phyloP scores from a whole-genome alignment of 2,113 vertebrate species.

The Ifrita kowaldi region DNA sequence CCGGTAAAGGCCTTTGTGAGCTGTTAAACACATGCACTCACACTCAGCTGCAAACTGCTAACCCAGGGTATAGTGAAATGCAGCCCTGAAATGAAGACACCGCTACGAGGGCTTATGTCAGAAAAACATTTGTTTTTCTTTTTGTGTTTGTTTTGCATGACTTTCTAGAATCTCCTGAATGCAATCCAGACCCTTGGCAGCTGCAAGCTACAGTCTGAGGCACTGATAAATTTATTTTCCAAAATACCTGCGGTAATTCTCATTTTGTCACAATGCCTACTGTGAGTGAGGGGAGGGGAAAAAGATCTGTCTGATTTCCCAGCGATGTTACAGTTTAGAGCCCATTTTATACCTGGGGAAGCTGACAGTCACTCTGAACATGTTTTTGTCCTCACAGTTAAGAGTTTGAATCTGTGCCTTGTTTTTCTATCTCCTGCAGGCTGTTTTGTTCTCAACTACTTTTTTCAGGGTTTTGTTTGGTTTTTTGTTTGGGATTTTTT shows the following conservation, averaged over 20 bases:
- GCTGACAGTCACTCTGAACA: slow-evolving; percentile 41
- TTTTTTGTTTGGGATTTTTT: not conserved
- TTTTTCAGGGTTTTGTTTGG: not conserved
- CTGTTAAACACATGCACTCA: not conserved
- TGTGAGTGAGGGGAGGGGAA: not conserved
- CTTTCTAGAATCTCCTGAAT: not conserved
- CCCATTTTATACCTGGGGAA: slow-evolving; percentile 33
- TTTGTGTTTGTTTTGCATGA: not conserved
- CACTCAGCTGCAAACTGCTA: not conserved
- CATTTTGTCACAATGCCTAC: not conserved
- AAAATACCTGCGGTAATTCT: not conserved
- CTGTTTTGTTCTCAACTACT: not conserved
- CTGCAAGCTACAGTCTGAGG: not conserved
- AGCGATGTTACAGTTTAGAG: not conserved
- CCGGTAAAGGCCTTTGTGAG: not conserved
- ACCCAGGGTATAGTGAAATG: not conserved
- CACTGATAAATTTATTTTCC: not conserved
- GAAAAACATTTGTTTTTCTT: not conserved
- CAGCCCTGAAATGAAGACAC: not conserved
- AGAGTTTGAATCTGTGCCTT: slow-evolving; percentile 48
- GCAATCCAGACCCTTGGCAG: not conserved
- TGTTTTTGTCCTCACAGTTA: slow-evolving; percentile 40
- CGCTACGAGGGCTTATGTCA: not conserved
- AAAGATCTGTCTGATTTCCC: not conserved
- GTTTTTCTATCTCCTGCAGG: not conserved